Base-by-base conservation (phyloP, 1,140 invertebrate species). In the Drosophila tani region DNA sequence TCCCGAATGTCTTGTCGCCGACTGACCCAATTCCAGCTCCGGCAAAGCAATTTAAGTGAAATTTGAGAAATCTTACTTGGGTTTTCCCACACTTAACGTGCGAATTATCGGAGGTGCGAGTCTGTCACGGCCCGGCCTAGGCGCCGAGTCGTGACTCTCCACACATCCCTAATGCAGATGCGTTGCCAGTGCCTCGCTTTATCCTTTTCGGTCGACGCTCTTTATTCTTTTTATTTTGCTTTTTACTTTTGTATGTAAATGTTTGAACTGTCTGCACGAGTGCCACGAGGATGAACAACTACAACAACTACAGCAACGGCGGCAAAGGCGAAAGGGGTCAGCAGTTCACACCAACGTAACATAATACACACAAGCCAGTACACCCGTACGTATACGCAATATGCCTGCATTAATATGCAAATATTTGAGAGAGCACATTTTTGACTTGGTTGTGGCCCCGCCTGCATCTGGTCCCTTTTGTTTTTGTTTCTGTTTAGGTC, bases 221-320 rank as follows among this genome's bases (percentile, higher is more conserved):
- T 49, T 70, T 60, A 24, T 43, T 35, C 11, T 11, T 45, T 32
- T 75, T 51, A 65, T 50, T 21, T 81, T 77, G 59, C 56, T 74
- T 53, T 59, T 40, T 58, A 64, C 58, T 63, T 83, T 78, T 88
- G 69, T 75, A 75, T 87, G 85, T 69, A 87, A 87, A 87, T 87
- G 84, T 87, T 87, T 88, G 81, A 87, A 81, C 81, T 88, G 84
- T 87, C 83, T 88, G 83, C 83, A 83, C 80, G 83, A 86, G 70
- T 73, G 80, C 64, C 71, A 83, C 51, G 45, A 81, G 64, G 81
- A 82, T 77, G 83, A 70, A 71, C 77, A 68, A 45, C 62, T 68
- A 51, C 82, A 78, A 40, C 74, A 75, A 53, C 19, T 74, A 62
- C 76, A 77, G 32, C 69, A 65, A 17, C 29, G 43, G 29, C 43